phyloP scores from a whole-genome alignment of 2,797 vertebrate genomes.

The Poeciliopsis paucimaculata region DNA sequence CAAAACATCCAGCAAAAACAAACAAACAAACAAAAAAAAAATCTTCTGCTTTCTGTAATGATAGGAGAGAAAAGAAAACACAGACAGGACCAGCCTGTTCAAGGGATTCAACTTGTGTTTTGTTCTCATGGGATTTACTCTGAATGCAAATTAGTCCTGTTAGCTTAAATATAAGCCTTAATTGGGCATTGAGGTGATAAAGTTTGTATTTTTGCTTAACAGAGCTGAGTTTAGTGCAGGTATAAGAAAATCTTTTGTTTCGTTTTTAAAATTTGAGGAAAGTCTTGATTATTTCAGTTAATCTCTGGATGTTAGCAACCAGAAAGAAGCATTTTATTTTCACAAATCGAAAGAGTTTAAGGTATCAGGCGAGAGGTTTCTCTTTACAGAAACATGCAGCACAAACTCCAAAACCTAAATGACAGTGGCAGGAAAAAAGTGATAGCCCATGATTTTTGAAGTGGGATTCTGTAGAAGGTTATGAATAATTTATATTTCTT shows the following conservation, averaged over 20 bases:
- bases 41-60: not conserved
- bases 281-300: not conserved
- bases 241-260: not conserved
- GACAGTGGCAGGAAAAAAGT: not conserved
- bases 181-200: not conserved
- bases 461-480: not conserved
- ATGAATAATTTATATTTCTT: slow-evolving; percentile 1
- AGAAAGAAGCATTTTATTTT: not conserved
- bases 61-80: not conserved
- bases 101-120: slow-evolving; percentile 24
- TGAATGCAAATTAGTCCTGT: not conserved
- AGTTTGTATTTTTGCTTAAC: not conserved
- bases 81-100: slow-evolving; percentile 73
- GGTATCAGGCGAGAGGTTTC: not conserved
- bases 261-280: not conserved
- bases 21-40: too few relatives aligned
- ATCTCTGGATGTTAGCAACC: not conserved
- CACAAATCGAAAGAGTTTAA: not conserved
- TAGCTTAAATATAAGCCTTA: not conserved
- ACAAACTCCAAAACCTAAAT: not conserved
- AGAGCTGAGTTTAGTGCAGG: not conserved
- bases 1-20: slow-evolving; percentile 17
- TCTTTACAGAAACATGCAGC: not conserved
- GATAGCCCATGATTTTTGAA: not conserved
- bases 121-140: slow-evolving; percentile 17